phyloP scores from a whole-genome alignment of 37 sponge, comb jelly and placozoan genomes.

The Petrosia ficiformis region DNA sequence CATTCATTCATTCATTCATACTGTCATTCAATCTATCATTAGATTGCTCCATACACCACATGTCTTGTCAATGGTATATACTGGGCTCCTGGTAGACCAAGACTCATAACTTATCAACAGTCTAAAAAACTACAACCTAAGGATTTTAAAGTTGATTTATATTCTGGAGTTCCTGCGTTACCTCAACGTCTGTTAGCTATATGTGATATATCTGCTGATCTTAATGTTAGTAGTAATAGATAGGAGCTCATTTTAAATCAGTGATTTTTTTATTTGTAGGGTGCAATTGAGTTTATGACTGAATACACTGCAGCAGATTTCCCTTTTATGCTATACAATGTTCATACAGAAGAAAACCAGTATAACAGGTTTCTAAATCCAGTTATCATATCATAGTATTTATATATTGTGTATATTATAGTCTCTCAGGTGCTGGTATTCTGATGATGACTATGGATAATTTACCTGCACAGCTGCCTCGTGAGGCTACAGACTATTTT shows the following conservation, averaged over 20 bases:
- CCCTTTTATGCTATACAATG: slow-evolving; percentile 83
- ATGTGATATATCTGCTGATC: slow-evolving; percentile 82
- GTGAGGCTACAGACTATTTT: slow-evolving; percentile 92
- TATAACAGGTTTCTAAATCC: neutral
- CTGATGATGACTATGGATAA: slow-evolving; percentile 83
- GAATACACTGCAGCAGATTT: slow-evolving; percentile 70
- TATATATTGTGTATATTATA: slow-evolving; percentile 15
- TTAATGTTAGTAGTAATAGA: slow-evolving; percentile 27
- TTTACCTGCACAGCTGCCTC: slow-evolving; percentile 90
- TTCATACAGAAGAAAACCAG: slow-evolving; percentile 37
- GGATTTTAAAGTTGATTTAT: slow-evolving; percentile 23
- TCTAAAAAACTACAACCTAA: slow-evolving; percentile 34
- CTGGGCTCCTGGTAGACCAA: slow-evolving; percentile 83
- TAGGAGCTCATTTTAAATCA: neutral
- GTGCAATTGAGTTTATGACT: slow-evolving; percentile 84
- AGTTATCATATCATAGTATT: neutral
- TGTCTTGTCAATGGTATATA: slow-evolving; percentile 91
- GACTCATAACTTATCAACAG: slow-evolving; percentile 72
- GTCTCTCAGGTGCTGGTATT: slow-evolving; percentile 73
- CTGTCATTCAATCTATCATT: neutral
- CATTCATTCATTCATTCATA: neutral
- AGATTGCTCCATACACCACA: slow-evolving; percentile 91
- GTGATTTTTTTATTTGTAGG: slow-evolving; percentile 40
- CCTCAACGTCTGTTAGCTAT: slow-evolving; percentile 92
- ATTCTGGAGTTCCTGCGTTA: slow-evolving; percentile 59